Base-by-base conservation (phyloP, 1,140 invertebrate genomes). In the Drosophila varians region DNA sequence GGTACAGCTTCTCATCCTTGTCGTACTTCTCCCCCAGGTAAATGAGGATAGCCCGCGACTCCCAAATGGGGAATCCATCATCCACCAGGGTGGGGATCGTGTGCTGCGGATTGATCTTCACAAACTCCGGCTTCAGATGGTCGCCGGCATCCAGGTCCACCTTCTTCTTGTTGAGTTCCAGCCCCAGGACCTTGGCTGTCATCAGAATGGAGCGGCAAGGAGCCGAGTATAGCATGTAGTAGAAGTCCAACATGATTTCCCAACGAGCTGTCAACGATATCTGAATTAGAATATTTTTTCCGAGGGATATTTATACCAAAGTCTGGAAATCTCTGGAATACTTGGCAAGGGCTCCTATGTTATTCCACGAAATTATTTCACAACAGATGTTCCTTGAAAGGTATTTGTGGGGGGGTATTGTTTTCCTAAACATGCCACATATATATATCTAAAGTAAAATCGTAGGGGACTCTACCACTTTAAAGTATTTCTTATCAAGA, bases 81-180 rank as follows among this genome's bases (percentile, higher is more conserved):
- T 95, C 94, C 12, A 94, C 92, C 34, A 95, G 87, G n/a, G 94
- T 93, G 4, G 95, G 94, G 49, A 95, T 91, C 0, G 92, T 94
- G 78, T 94, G 94, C 72, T 90, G 87, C 12, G 91, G 91, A 46
- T 92, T 92, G 12, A 91, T 49, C 70, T 96, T 95, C 0, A 95
- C 12, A 77, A 93, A 96, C 77, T 96, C 94, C 2, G 95, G 94
- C 52, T 92, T 94, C 47, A 94, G 82, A 52, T 96, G 93, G 54
- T 96, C 95, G 0, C 93, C 93, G 1, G 92, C 91, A 74, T 93
- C 88, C 0, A 96, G 78, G 75, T 96, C 93, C 1, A 94, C 91
- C 8, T 93, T 80, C 83, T 94, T 95, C n/a, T 95, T 89, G 83
- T 96, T 95, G 6, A 96, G 80, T 38, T 96, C 93, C 2, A 96